Evolutionary conservation across 2,888 invertebrate genomes (phyloP), one percentile per base, ranked within the genome.

Genomic region (Macropis europaea): DNA sequence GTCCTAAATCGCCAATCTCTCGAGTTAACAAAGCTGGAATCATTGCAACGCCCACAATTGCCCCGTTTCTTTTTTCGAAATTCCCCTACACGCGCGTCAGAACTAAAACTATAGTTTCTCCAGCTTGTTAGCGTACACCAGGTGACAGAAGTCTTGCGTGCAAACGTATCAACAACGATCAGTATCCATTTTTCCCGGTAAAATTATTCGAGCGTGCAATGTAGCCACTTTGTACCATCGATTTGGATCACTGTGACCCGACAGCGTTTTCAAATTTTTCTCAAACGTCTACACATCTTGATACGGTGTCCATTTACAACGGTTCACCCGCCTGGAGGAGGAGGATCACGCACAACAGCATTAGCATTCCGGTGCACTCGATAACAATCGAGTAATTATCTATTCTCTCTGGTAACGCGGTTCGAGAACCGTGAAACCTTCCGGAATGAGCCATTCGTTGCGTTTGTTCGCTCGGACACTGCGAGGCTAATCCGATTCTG

Each of bases 161-260:
- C 22, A 11, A 13, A 26, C 5, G 1, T 1, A 13, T 19, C 32
- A 2, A n/a, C n/a, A n/a, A n/a, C 11, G 45, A 15, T 52, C 9
- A n/a, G 32, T 5, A 13, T 24, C 19, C 15, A 48, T 63, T 50
- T 68, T 50, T 47, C 9, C 32, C 13, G 17, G 2, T 7, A 4
- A 34, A 15, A 42, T 42, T 48, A 36, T 9, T n/a, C 42, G 30
- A 38, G 36, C 66, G 45, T 53, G 45, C 38, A 15, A 2, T 48
- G 54, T 48, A 56, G 0, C 36, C 36, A 50, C 43, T 68, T 56
- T 50, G 48, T 42, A 28, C 17, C 28, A 1, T 11, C 34, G 47
- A 42, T 36, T n/a, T 13, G 26, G 7, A 15, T 38, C 30, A 11
- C 24, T 32, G 0, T 6, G 22, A 34, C 30, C 3, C 40, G 13